Base-by-base conservation (phyloP, 1,140 invertebrate genomes). In the Drosophila aff. region DNA sequence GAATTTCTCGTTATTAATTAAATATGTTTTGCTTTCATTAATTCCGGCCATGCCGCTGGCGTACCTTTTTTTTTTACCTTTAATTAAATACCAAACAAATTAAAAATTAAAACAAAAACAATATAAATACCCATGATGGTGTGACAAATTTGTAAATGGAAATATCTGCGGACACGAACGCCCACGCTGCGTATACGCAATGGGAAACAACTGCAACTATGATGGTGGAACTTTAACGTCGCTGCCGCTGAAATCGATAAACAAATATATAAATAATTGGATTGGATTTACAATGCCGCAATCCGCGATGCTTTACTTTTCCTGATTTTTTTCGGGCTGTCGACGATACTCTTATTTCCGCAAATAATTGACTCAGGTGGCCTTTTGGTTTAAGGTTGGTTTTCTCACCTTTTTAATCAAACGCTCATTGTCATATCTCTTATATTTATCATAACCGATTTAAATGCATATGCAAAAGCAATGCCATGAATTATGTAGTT, bases 351-450 rank as follows among this genome's bases (percentile, higher is more conserved):
- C 9, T 26, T 23, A 16, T 49, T 49, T 33, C 68, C 16, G 62
- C 43, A 15, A 74, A 84, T 66, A 50, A 81, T 62, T 59, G 33
- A 43, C 63, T 40, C 77, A 92, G 91, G 91, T 92, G 64, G 91
- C 91, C 43, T 92, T 92, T 82, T 92, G 91, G 91, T 92, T 92
- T 92, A 92, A 92, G 91, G 91, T 92, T 90, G 79, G 91, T 92
- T 15, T 69, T 18, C n/a, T 33, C 71, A 44, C 10, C 15, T 40
- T 11, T 73, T 46, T 16, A 23, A 44, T 15, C 21, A 44, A 10
- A 53, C n/a, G 8, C 2, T 28, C 9, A 23, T 23, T 23, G 0
- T 4, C 6, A 50, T 28, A 6, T 28, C 9, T 16, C 4, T 49
- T 6, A 31, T 50, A 28, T 28, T 2, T n/a, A 2, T 55, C 21